Evolutionary conservation across 2,797 vertebrate genomes (phyloP).

Genomic region (Etheostoma perlongum): DNA sequence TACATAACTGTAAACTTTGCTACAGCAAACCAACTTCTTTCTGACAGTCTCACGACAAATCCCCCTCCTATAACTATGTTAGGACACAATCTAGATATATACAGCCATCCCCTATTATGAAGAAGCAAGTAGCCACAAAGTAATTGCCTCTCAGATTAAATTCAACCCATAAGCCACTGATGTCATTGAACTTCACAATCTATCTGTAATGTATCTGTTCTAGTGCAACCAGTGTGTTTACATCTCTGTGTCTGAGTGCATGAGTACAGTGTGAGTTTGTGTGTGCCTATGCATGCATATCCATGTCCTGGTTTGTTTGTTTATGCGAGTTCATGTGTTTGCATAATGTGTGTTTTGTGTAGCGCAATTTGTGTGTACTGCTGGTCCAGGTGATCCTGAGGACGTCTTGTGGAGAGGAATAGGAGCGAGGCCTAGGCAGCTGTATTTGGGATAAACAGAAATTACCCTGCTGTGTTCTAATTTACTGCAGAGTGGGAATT

Average conservation of each 20-base stretch:
- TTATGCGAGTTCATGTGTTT: slow-evolving; percentile 68
- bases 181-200: slow-evolving; percentile 47
- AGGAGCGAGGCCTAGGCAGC: slow-evolving; percentile 79
- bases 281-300: slow-evolving; percentile 43
- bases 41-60: neutral
- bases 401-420: slow-evolving; percentile 59
- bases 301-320: slow-evolving; percentile 58
- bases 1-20: neutral
- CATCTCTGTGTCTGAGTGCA: slow-evolving; percentile 40
- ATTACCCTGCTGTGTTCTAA: slow-evolving; percentile 85
- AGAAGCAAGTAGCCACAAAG: slow-evolving; percentile 22
- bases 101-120: neutral
- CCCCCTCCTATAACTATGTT: neutral
- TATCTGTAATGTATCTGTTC: slow-evolving; percentile 47
- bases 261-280: slow-evolving; percentile 31
- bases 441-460: slow-evolving; percentile 87
- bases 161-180: slow-evolving; percentile 21
- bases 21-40: neutral
- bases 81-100: neutral
- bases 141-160: slow-evolving; percentile 19
- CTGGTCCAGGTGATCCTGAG: slow-evolving; percentile 76
- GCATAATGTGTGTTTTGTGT: slow-evolving; percentile 73
- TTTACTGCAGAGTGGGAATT: slow-evolving; percentile 86
- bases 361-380: slow-evolving; percentile 50
- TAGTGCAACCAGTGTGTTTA: slow-evolving; percentile 42